Percentiles rank a stretch among this genome's conserved stretches.
These are phyloP conservation scores for Xenops minutus DNA, from an alignment of 2,797 vertebrate genomes.

Conservation along the genomic window DNA sequence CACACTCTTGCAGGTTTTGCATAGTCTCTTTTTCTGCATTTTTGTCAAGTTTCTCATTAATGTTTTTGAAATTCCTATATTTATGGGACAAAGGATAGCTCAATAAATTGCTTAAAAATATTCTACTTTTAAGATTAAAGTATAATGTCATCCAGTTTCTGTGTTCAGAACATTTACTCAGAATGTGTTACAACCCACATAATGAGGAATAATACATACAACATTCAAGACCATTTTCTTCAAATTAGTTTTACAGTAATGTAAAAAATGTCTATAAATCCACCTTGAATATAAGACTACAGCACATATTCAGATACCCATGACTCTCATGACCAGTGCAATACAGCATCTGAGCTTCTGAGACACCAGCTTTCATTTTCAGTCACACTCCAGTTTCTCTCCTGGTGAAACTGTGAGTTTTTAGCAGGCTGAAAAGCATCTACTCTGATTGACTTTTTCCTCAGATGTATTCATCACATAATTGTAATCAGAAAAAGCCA, in stretches of 20 bases:
- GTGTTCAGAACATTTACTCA: neutral
- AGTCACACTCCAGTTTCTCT: neutral
- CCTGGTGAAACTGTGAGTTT: neutral
- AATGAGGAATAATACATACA: accelerated
- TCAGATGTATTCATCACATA: constrained; percentile 36
- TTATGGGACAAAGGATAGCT: neutral
- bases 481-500: constrained; percentile 45
- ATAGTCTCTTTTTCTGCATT: neutral
- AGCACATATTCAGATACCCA: neutral
- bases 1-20: neutral
- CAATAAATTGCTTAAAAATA: neutral
- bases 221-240: neutral
- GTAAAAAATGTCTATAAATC: neutral
- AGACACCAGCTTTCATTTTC: neutral
- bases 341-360: neutral
- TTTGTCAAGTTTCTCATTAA: neutral
- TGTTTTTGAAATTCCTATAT: neutral
- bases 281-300: neutral
- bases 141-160: neutral
- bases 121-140: neutral
- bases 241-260: neutral
- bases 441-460: constrained; percentile 36
- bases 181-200: neutral
- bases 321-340: neutral
- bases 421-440: neutral